A percentile compares a stretch with the other conserved stretches of the same genome.
These are phyloP conservation scores for Pipistrellus kuhlii DNA, from an alignment of 2,797 vertebrate genomes.

Conservation along the genomic window DNA sequence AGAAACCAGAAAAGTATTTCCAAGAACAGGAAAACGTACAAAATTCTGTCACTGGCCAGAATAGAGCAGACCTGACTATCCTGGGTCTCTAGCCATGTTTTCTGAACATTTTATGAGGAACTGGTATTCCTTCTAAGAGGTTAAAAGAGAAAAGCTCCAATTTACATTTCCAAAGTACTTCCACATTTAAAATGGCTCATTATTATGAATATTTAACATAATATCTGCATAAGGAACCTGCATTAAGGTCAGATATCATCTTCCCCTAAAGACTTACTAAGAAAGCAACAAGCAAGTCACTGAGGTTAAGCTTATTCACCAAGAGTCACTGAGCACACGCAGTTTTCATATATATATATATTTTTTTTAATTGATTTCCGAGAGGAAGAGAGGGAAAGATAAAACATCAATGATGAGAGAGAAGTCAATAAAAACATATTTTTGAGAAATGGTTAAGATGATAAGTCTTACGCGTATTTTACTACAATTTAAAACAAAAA, in stretches of 20 bases:
- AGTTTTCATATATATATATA: not conserved
- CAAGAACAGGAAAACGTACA: constrained; percentile 20
- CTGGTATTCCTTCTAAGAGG: not conserved
- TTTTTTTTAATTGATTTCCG: not conserved
- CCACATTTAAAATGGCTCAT: not conserved
- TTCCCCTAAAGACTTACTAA: not conserved
- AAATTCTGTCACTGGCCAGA: constrained; percentile 17
- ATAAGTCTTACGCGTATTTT: too few relatives aligned
- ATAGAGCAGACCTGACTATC: not conserved
- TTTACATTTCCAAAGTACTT: constrained; percentile 47
- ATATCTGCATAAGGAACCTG: not conserved
- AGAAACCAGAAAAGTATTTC: constrained; percentile 17
- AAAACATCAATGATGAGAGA: not conserved
- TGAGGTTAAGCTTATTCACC: constrained; percentile 7
- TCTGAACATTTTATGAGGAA: not conserved
- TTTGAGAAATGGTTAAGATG: too few relatives aligned
- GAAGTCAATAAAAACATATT: too few relatives aligned
- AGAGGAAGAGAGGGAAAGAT: not conserved
- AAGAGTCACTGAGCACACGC: not conserved
- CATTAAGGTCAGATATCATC: not conserved
- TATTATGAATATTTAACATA: not conserved
- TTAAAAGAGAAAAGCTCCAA: not conserved
- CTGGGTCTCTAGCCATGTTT: not conserved
- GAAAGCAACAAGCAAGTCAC: not conserved
- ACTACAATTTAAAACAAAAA: too few relatives aligned